Evolutionary conservation across 1,140 invertebrate genomes (phyloP), one percentile per base, ranked within the genome.

Genomic region (Sycobia sp.): DNA sequence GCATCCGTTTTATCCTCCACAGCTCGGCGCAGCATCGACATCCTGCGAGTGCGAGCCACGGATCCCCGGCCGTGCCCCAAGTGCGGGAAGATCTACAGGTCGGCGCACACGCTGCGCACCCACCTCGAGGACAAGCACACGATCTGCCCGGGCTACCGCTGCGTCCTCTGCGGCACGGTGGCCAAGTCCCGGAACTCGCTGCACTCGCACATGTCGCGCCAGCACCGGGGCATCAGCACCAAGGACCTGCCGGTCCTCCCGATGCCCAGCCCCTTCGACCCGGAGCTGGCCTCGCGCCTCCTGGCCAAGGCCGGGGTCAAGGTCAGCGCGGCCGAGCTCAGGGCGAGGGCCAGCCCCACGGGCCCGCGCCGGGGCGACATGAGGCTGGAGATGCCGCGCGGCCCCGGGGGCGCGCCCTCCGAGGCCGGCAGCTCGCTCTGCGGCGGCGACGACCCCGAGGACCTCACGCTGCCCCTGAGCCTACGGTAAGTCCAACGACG

Each of bases 41-140:
- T 94, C 85, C 86, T 91, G 77, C 84, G 93, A 69, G 92, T 96
- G 14, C 85, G 93, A 67, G 93, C 93, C 0, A 96, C 93, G 14
- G 93, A 96, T 83, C 93, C 93, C 0, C 83, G 93, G 25, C 93
- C 93, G 0, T 96, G 93, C 79, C 93, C 93, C 9, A 94, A 95
- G 76, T 95, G 93, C 76, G 92, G 93, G 2, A 96, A 96, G 82
- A 95, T 95, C 74, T 95, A 96, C 77, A 85, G 93, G 23, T 94
- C 92, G 5, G 93, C 93, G 2, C 93, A 95, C 75, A 95, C 93
- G 0, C 82, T 95, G 61, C 85, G 93, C 46, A 95, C 93, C 4
- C 93, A 95, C 81, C 83, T 95, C 58, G 93, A 95, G 78, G 93
- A 95, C 75, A 95, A 95, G 75, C 93, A 95, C 78, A 95, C 93